These are phyloP conservation scores for Crossocerus cetratus DNA, from an alignment of 2,888 invertebrate genomes.

Conservation along the genomic window DNA sequence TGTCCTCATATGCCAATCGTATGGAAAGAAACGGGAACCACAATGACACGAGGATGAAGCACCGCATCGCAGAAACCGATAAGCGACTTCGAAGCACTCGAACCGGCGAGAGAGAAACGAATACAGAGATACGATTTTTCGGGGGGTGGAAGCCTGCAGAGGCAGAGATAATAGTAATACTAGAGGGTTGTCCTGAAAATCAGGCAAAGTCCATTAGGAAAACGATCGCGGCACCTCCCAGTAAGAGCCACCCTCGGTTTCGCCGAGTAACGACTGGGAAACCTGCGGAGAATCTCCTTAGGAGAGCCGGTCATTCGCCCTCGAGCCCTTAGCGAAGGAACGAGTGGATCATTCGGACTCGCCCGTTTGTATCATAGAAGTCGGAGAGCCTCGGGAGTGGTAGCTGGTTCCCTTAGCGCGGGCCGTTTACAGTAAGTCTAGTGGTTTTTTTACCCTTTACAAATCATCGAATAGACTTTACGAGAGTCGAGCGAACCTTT, in stretches of 20 bases:
- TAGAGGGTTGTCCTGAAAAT: too few relatives aligned
- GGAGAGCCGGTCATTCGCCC: too few relatives aligned
- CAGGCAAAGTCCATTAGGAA: too few relatives aligned
- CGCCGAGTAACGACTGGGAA: background rate
- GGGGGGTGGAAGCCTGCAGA: too few relatives aligned
- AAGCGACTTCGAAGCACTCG: background rate
- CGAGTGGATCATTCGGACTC: constrained; percentile 8
- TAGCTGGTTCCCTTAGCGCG: constrained; percentile 24
- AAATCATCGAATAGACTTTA: constrained; percentile 40
- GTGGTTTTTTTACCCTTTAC: constrained; percentile 52
- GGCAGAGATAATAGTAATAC: too few relatives aligned
- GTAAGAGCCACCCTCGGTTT: too few relatives aligned
- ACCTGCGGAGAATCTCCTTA: too few relatives aligned
- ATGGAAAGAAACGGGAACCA: background rate
- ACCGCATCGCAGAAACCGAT: background rate
- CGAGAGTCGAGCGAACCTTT: constrained; percentile 41
- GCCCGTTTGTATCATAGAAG: constrained; percentile 24
- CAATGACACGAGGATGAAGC: background rate
- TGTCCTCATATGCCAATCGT: too few relatives aligned
- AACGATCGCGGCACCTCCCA: too few relatives aligned
- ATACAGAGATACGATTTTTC: too few relatives aligned
- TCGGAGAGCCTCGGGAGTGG: background rate
- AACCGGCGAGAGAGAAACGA: background rate
- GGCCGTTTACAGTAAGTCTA: constrained; percentile 39
- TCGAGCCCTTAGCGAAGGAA: background rate